Conservation (phyloP, 2,888 invertebrate genomes). For the Nymphalis polychloros region DNA sequence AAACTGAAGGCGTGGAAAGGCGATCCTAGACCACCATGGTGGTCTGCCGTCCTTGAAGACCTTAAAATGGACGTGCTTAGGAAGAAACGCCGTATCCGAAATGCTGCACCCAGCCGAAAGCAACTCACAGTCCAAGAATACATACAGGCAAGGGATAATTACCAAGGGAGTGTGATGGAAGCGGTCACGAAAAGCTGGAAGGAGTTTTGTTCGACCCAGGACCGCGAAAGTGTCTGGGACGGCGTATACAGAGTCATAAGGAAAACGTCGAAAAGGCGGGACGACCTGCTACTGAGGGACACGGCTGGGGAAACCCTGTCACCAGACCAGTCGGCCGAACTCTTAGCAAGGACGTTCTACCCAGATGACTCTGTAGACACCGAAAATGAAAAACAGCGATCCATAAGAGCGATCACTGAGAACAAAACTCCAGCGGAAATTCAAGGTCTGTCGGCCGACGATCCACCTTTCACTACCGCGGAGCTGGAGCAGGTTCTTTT, state of each 20-base stretch:
- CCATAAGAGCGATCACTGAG: neutral
- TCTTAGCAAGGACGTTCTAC: conserved; percentile 39
- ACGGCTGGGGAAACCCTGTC: conserved; percentile 20
- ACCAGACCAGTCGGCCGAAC: conserved; percentile 33
- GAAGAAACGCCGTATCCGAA: too few relatives aligned
- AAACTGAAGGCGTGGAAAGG: too few relatives aligned
- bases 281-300: conserved; percentile 22
- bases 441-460: conserved; percentile 11
- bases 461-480: conserved; percentile 25
- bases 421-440: neutral
- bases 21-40: too few relatives aligned
- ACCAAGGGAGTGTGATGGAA: conserved; percentile 15
- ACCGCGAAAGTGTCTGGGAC: conserved; percentile 36
- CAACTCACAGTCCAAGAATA: conserved; percentile 35
- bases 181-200: conserved; percentile 40
- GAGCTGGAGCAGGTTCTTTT: conserved; percentile 24
- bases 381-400: neutral
- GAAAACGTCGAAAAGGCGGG: conserved; percentile 18
- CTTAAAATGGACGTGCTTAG: too few relatives aligned
- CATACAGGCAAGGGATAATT: conserved; percentile 22
- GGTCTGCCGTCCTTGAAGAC: too few relatives aligned
- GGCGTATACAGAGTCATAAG: too few relatives aligned
- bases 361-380: conserved; percentile 28
- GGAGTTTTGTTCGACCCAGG: conserved; percentile 40
- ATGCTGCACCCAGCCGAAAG: too few relatives aligned